Base-by-base conservation (phyloP, 1,140 invertebrate species). In the Drosophila pallidifrons region DNA sequence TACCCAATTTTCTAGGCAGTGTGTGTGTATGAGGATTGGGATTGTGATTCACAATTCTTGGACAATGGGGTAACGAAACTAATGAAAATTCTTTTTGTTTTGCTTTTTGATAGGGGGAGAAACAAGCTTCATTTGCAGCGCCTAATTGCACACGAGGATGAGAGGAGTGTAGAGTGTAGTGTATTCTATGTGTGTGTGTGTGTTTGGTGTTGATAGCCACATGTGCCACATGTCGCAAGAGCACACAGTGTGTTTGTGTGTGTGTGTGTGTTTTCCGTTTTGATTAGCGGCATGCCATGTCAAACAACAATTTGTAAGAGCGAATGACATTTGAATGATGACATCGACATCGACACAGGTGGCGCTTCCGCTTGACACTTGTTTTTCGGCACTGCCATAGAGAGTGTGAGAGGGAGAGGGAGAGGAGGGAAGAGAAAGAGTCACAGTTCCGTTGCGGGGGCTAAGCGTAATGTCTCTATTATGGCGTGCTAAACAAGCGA, bases 241-340 rank as follows among this genome's bases (percentile, higher is more conserved):
- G 41, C n/a, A 13, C 47, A 25, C 20, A 20, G 6, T 16, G 8
- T 65, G 7, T 61, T 4, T 41, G 25, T 46, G 54, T 52, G 32
- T 49, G 61, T 75, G 67, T 70, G 58, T 81, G 68, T 83, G 67
- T 77, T 38, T 57, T 60, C 67, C 58, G 79, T 89, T 88, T 88
- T 88, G 85, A 89, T 89, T 89, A 89, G 85, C 86, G 85, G 71
- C 85, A 75, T 89, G 85, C 71, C 85, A 82, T 89, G 85, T 89
- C 85, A 89, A 89, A 89, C 85, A 89, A 80, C 85, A 81, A 85
- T 89, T 89, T 89, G 81, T 77, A 75, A 71, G 30, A 69, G 60
- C 68, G 64, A 73, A 79, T 81, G 81, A 72, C 85, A 89, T 89
- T 89, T 81, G 85, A 89, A 89, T 89, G 85, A 89, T 89, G 85